Evolutionary conservation across 2,797 vertebrate genomes (phyloP), one percentile per base, ranked within the genome.

Genomic region (Platalea minor): DNA sequence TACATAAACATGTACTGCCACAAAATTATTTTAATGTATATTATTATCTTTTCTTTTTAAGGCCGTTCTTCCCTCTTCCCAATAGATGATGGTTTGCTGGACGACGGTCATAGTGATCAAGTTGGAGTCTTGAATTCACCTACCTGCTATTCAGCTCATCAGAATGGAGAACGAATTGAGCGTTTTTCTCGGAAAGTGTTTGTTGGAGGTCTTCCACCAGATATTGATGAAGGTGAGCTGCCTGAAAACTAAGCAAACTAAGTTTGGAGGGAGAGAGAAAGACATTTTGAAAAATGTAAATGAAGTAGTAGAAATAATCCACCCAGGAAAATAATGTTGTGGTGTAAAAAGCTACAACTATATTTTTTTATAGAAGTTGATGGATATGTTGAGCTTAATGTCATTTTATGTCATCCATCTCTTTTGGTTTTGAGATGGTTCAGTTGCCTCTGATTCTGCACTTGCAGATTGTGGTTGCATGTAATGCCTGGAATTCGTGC

Each of bases 141-240:
- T 56, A 98, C 98, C 84, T 99, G 99, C 96, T 99, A 99, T 95
- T 98, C 98, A 41, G 98, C 99, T 59, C 99, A 99, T 97, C 99
- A 99, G 90, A 99, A 99, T 9, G 99, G 99, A 88, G 99, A 99
- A 56, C 98, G 99, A 81, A 99, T 99, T 20, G 99, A 99, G 96
- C 99, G 99, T 83, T 99, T 99, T 96, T 99, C 99, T 70, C 98
- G 99, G 37, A 99, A 99, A 89, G 99, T 99, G 89, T 99, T 99
- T 92, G 99, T 99, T 85, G 99, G 99, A 81, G 99, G 99, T 39
- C 98, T 99, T 92, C 99, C 99, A 83, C 99, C 99, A 6, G 99
- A 99, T 96, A 99, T 99, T 64, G 99, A 99, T 87, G 99, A 99
- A 99, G 99, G 99, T 99, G 90, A 97, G 95, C 88, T 94, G 35